phyloP scores from a whole-genome alignment of 2,888 invertebrate genomes.

The Caenorhabditis doughertyi region DNA sequence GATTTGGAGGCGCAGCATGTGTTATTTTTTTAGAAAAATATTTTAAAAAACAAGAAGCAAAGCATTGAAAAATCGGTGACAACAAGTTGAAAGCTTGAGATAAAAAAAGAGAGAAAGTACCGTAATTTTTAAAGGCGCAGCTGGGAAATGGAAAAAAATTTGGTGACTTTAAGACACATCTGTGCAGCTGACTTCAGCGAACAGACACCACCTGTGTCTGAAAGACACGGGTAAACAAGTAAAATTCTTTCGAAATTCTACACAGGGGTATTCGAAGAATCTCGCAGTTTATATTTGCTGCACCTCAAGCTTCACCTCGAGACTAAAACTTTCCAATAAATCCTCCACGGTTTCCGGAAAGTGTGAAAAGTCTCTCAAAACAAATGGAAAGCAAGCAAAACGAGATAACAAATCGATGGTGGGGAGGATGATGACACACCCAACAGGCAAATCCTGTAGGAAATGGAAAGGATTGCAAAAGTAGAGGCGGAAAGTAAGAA shows the following conservation, averaged over 20 bases:
- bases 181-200: too few relatives aligned
- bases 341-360: too few relatives aligned
- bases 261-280: too few relatives aligned
- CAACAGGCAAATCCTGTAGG: background rate
- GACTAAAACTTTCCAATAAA: too few relatives aligned
- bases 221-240: too few relatives aligned
- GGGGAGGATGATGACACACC: slow-evolving; percentile 32
- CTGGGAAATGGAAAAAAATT: background rate
- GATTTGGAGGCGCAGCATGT: background rate
- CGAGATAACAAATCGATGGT: slow-evolving; percentile 51
- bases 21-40: background rate
- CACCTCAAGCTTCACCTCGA: too few relatives aligned
- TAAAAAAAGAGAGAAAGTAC: background rate
- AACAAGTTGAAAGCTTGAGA: background rate
- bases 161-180: too few relatives aligned
- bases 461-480: background rate
- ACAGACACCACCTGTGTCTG: too few relatives aligned
- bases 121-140: slow-evolving; percentile 8
- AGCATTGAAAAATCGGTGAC: background rate
- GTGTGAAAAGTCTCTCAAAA: background rate
- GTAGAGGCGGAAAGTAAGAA: background rate
- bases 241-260: too few relatives aligned
- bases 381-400: background rate
- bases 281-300: too few relatives aligned
- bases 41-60: background rate